Evolutionary conservation across 2,113 vertebrate genomes (phyloP), one percentile per base, ranked within the genome.

Genomic region (Mus spicilegus): DNA sequence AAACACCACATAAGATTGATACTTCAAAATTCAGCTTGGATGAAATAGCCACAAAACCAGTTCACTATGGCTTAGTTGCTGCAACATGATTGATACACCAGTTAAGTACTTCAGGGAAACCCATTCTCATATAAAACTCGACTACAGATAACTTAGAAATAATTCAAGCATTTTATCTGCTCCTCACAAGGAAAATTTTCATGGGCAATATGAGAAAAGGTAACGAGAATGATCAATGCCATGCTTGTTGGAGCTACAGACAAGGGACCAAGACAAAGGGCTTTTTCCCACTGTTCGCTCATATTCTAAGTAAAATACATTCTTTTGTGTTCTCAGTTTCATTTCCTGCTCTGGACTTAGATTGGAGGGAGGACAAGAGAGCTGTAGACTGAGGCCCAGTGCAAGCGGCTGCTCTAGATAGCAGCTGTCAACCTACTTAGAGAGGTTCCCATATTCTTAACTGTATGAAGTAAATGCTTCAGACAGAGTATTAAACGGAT

Each of bases 281-380:
- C 87, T 36, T 92, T 90, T 89, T 11, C 30, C 30, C 49, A 3
- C 39, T 91, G 73, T n/a, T 46, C 65, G 87, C 80, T 75, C 19
- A 75, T 94, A 73, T 42, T 86, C 36, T 88, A 69, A 88, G 65
- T 87, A 51, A 89, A 93, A 89, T 17, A 7, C 9, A 16, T 81
- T 70, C 56, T 86, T 89, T 90, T 70, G 36, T 87, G 78, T 36
- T 72, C 58, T 80, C 56, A 49, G 69, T 72, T 94, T 87, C 92
- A 69, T 87, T 94, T 96, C 81, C 85, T 78, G 7, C 49, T 81
- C 85, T 93, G 42, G 36, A 86, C 94, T 95, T 95, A 75, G 88
- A 56, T 69, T 12, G 3, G 12, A 90, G 26, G 82, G 65, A 76
- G 65, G 49, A 36, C 24, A 73, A 80, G 81, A 89, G 87, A 36